phyloP scores from a whole-genome alignment of 2,888 invertebrate species.

The Didymodactylos carnosus region DNA sequence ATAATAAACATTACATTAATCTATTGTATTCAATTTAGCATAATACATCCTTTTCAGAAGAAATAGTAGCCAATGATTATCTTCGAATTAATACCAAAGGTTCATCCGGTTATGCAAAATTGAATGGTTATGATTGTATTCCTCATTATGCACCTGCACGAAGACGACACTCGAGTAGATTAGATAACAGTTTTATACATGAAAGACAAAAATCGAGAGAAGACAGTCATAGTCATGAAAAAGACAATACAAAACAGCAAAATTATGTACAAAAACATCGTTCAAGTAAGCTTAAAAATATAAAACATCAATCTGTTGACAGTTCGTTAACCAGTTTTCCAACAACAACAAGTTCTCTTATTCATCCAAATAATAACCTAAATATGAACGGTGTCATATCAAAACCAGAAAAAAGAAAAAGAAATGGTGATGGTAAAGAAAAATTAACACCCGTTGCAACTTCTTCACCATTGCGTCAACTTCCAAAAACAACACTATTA shows the following conservation, averaged over 20 bases:
- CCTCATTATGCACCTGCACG: not conserved
- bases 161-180: not conserved
- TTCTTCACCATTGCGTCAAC: not conserved
- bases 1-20: not conserved
- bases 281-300: not conserved
- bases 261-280: no score
- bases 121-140: not conserved
- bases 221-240: no score
- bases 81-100: not conserved
- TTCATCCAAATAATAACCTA: no score
- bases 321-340: not conserved
- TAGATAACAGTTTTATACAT: no score
- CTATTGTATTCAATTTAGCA: no score
- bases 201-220: no score
- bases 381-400: not conserved
- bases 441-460: not conserved
- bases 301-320: not conserved
- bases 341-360: not conserved
- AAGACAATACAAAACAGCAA: no score
- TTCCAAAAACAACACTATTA: not conserved
- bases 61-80: not conserved
- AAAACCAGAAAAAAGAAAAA: not conserved
- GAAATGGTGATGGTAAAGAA: not conserved
- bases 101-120: not conserved
- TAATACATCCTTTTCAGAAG: no score